Conservation (phyloP, 2,888 invertebrate species). For the Morinoia aosen region DNA sequence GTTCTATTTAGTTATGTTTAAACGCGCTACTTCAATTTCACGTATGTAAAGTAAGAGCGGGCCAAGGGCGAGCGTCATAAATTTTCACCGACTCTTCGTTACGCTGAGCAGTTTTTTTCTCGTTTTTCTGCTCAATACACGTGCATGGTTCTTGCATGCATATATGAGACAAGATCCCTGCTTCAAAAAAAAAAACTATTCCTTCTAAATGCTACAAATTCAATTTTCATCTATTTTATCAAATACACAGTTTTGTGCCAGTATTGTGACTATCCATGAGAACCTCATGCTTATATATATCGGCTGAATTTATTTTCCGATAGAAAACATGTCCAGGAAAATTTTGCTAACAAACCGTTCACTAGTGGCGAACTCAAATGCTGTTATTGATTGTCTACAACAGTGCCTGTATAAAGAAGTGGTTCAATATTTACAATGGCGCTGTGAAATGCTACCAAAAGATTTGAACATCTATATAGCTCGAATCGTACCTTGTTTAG, state of each 20-base stretch:
- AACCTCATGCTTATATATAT: not conserved
- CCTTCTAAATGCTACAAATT: not conserved
- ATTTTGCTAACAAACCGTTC: not conserved
- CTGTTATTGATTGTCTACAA: not conserved
- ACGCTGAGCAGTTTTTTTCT: too few relatives aligned
- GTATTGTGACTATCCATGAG: not conserved
- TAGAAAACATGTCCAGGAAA: not conserved
- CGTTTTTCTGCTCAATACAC: not conserved
- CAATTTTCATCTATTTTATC: not conserved
- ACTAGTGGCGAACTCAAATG: not conserved
- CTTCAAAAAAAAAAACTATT: not conserved
- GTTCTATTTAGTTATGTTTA: not conserved
- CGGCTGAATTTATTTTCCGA: not conserved
- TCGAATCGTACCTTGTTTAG: not conserved
- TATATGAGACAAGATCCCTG: not conserved
- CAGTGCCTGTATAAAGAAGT: not conserved
- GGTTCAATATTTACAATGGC: not conserved
- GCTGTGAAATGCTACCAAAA: not conserved
- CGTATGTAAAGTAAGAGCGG: not conserved
- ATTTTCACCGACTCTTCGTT: too few relatives aligned
- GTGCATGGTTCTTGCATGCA: not conserved
- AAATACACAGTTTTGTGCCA: not conserved
- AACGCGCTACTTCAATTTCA: not conserved
- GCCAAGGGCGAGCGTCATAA: not conserved
- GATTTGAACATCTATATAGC: not conserved